phyloP scores from a whole-genome alignment of 2,888 invertebrate species.

The Myopa testacea region DNA sequence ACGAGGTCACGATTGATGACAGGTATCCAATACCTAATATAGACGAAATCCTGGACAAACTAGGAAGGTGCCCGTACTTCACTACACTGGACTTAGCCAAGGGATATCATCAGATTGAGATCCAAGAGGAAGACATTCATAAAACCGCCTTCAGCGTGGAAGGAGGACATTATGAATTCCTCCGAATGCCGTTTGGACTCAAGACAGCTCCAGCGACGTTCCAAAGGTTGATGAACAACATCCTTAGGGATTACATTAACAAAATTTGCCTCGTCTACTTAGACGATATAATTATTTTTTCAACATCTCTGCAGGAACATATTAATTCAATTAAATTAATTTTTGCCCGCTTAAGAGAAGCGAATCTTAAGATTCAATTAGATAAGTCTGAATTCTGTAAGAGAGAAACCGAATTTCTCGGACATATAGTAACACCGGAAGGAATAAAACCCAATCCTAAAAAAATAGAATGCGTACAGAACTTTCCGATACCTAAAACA shows the following conservation, averaged over 20 bases:
- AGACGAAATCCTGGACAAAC: slow-evolving; percentile 40
- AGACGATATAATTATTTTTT: slow-evolving; percentile 19
- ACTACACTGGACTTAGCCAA: slow-evolving; percentile 15
- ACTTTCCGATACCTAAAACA: slow-evolving; percentile 41
- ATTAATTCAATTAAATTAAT: neutral
- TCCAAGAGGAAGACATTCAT: neutral
- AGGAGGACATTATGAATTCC: neutral
- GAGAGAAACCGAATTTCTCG: slow-evolving; percentile 14
- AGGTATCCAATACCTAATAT: slow-evolving; percentile 40
- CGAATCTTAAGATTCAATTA: slow-evolving; percentile 4
- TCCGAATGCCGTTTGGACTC: slow-evolving; percentile 20
- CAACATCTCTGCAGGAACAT: slow-evolving; percentile 16
- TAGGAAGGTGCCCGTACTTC: slow-evolving; percentile 28
- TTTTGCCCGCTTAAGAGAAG: neutral
- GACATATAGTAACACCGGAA: slow-evolving; percentile 9
- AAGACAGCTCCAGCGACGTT: slow-evolving; percentile 18
- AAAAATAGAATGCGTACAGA: slow-evolving; percentile 41
- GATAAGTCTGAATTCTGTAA: neutral
- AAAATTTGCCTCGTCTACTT: slow-evolving; percentile 25
- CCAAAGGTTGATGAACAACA: slow-evolving; percentile 19
- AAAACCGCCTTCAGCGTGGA: slow-evolving; percentile 19
- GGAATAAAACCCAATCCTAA: slow-evolving; percentile 17
- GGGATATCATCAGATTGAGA: slow-evolving; percentile 26
- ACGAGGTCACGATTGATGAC: slow-evolving; percentile 37
- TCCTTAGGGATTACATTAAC: neutral